A percentile compares a stretch with the other conserved stretches of the same genome.
Evolutionary conservation across 2,797 vertebrate species (phyloP).

Genomic region (Carduelis carduelis): DNA sequence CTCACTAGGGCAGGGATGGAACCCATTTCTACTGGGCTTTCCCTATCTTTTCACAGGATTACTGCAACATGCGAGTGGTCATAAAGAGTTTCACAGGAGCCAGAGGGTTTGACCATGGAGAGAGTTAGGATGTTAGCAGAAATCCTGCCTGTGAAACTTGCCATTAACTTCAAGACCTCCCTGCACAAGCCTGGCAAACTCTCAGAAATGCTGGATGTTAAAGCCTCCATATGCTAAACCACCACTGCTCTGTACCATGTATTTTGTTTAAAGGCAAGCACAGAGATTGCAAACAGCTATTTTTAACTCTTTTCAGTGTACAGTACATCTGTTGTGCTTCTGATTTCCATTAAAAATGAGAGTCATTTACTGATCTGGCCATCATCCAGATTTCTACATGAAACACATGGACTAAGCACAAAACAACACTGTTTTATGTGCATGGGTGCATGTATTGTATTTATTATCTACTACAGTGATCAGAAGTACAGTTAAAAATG

Average conservation of each 20-base stretch:
- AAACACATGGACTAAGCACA: constrained; percentile 52
- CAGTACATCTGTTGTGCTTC: constrained; percentile 61
- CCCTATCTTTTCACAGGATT: neutral
- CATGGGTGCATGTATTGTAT: neutral
- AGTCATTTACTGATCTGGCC: constrained; percentile 63
- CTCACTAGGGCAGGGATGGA: neutral
- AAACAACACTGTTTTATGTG: constrained; percentile 6
- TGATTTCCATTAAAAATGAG: constrained; percentile 51
- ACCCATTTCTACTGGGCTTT: neutral
- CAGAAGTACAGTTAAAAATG: neutral
- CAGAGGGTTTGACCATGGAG: neutral
- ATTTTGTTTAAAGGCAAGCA: constrained; percentile 40
- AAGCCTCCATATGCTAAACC: constrained; percentile 11
- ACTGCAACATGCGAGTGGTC: neutral
- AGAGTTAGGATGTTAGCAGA: neutral
- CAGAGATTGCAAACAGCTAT: constrained; percentile 39
- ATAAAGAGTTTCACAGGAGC: neutral
- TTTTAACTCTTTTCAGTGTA: constrained; percentile 61
- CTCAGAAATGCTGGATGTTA: neutral
- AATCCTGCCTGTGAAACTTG: neutral
- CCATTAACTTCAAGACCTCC: neutral
- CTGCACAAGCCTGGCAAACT: neutral
- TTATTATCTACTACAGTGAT: neutral
- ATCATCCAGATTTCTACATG: constrained; percentile 39
- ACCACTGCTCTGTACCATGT: neutral